phyloP scores from a whole-genome alignment of 2,113 vertebrate species.

The Nesogale talazaci region DNA sequence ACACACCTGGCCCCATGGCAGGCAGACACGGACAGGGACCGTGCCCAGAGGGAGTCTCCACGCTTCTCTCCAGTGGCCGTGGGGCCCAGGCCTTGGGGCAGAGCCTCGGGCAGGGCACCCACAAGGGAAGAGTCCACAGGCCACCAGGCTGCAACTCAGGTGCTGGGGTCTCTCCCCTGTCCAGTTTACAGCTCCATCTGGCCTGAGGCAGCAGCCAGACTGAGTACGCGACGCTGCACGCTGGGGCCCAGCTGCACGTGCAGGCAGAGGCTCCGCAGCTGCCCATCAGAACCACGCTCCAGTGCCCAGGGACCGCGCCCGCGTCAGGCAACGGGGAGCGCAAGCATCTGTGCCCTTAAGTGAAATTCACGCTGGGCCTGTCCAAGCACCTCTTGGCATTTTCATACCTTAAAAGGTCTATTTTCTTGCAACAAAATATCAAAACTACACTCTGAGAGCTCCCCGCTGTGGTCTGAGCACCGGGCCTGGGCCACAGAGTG shows the following conservation, averaged over 20 bases:
- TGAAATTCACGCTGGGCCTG: accelerated
- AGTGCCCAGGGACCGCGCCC: accelerated
- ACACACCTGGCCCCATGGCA: too few relatives aligned
- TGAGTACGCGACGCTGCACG: background rate
- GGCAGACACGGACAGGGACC: too few relatives aligned
- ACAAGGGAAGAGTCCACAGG: too few relatives aligned
- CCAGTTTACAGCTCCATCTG: background rate
- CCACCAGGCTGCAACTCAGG: too few relatives aligned
- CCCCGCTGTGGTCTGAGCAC: background rate
- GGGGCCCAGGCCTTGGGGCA: accelerated
- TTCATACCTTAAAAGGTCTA: constrained; percentile 68
- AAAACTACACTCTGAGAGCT: constrained; percentile 55
- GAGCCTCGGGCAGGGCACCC: accelerated
- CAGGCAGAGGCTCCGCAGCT: background rate
- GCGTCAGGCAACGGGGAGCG: accelerated
- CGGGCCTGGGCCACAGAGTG: background rate
- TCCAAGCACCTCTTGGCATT: accelerated
- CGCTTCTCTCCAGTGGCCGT: accelerated
- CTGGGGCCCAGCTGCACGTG: accelerated
- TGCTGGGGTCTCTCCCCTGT: background rate
- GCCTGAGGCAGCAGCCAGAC: background rate
- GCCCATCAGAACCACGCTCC: background rate
- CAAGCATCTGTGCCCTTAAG: background rate
- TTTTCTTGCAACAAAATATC: constrained; percentile 50
- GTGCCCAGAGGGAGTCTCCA: background rate